These are phyloP conservation scores for Tribolium madens DNA, from an alignment of 1,140 invertebrate genomes.

Conservation along the genomic window DNA sequence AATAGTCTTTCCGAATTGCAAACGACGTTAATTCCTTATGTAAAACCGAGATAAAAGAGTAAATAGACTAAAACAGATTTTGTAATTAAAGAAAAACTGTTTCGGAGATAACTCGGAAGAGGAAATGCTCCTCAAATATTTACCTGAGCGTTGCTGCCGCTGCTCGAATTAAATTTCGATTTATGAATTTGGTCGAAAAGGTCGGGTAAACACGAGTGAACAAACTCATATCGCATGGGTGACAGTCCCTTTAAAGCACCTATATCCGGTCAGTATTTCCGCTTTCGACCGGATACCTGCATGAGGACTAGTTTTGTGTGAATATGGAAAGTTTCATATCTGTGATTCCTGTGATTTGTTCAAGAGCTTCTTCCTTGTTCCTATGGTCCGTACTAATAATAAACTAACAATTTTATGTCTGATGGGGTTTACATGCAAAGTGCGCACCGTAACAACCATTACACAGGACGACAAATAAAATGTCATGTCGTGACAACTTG, in stretches of 20 bases:
- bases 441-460: neutral
- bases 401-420: neutral
- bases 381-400: neutral
- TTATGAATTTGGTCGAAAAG: slow-evolving; percentile 22
- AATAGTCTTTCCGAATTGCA: slow-evolving; percentile 3
- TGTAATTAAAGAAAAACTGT: slow-evolving; percentile 7
- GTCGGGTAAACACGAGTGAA: slow-evolving; percentile 23
- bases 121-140: slow-evolving; percentile 25
- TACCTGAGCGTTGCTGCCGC: neutral
- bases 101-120: neutral
- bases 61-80: slow-evolving; percentile 28
- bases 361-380: slow-evolving; percentile 1
- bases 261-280: slow-evolving; percentile 39
- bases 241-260: slow-evolving; percentile 44
- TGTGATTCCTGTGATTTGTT: slow-evolving; percentile 42
- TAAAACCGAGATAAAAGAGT: slow-evolving; percentile 15
- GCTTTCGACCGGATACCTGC: slow-evolving; percentile 38
- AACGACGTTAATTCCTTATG: slow-evolving; percentile 7
- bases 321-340: slow-evolving; percentile 31
- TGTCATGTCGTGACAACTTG: too few relatives aligned
- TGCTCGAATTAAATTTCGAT: slow-evolving; percentile 30
- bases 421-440: too few relatives aligned
- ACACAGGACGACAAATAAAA: too few relatives aligned
- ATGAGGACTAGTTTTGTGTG: neutral
- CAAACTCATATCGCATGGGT: slow-evolving; percentile 43